Conservation (phyloP, 2,888 invertebrate genomes). For the Spicauda simplicius region DNA sequence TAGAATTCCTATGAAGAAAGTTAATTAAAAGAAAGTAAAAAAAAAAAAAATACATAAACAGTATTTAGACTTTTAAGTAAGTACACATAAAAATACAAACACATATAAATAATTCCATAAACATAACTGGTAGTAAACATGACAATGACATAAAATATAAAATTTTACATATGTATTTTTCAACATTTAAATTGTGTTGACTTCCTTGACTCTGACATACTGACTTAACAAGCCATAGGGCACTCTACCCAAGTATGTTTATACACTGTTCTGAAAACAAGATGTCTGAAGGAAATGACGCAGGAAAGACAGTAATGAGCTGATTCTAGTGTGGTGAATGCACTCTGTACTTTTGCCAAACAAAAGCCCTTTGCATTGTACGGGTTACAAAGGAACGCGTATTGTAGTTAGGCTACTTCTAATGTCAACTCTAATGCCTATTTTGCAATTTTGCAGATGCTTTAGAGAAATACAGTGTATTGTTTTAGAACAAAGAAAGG, state of each 20-base stretch:
- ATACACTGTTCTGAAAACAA: slow-evolving; percentile 54
- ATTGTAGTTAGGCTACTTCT: slow-evolving; percentile 42
- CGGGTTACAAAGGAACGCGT: slow-evolving; percentile 57
- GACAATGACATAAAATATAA: too few relatives aligned
- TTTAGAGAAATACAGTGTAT: slow-evolving; percentile 3
- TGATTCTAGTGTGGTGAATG: slow-evolving; percentile 59
- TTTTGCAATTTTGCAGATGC: slow-evolving; percentile 15
- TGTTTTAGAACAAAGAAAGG: background rate
- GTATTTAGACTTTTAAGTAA: too few relatives aligned
- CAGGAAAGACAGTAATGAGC: slow-evolving; percentile 70
- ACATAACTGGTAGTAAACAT: too few relatives aligned
- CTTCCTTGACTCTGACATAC: background rate
- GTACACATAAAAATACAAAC: too few relatives aligned
- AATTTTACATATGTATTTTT: too few relatives aligned
- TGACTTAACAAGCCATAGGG: slow-evolving; percentile 47
- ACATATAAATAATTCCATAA: too few relatives aligned
- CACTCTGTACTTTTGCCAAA: slow-evolving; percentile 50
- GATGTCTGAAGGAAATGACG: slow-evolving; percentile 67
- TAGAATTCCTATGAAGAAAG: too few relatives aligned
- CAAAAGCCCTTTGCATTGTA: slow-evolving; percentile 56
- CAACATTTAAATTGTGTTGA: background rate
- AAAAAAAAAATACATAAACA: too few relatives aligned
- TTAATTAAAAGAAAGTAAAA: too few relatives aligned
- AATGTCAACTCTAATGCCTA: slow-evolving; percentile 45
- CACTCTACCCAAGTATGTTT: slow-evolving; percentile 1